Conservation (phyloP, 2,113 vertebrate genomes). For the Reinhardtius hippoglossoides region DNA sequence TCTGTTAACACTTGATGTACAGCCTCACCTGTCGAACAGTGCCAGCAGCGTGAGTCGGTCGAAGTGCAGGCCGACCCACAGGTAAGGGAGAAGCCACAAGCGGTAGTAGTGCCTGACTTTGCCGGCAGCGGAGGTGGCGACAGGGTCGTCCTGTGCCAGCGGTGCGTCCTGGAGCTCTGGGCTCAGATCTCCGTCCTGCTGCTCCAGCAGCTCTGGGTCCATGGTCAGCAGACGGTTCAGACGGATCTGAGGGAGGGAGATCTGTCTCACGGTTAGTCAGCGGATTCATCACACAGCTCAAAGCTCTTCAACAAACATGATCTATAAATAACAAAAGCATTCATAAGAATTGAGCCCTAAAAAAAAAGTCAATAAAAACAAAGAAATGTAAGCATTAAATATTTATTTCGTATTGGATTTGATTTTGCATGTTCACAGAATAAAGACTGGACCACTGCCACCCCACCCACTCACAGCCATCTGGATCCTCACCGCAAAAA, state of each 20-base stretch:
- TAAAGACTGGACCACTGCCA: neutral
- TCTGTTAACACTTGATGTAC: neutral
- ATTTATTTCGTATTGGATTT: neutral
- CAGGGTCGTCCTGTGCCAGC: conserved; percentile 84
- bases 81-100: conserved; percentile 94
- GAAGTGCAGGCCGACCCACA: conserved; percentile 97
- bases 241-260: conserved; percentile 91
- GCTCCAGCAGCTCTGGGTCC: conserved; percentile 95
- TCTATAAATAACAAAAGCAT: too few relatives aligned
- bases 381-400: neutral
- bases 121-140: conserved; percentile 73
- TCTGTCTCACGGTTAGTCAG: conserved; percentile 40
- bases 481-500: conserved; percentile 8
- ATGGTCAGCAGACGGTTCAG: conserved; percentile 95
- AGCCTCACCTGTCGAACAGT: conserved; percentile 92
- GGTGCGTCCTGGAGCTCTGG: conserved; percentile 93
- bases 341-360: neutral
- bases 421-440: neutral
- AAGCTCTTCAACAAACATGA: neutral
- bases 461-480: conserved; percentile 19
- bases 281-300: neutral
- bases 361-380: neutral
- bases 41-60: conserved; percentile 97
- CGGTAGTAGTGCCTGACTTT: conserved; percentile 97
- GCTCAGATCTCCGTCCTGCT: conserved; percentile 94